Evolutionary conservation across 1,140 invertebrate species (phyloP).

Genomic region (Lordiphosa clarofinis): DNA sequence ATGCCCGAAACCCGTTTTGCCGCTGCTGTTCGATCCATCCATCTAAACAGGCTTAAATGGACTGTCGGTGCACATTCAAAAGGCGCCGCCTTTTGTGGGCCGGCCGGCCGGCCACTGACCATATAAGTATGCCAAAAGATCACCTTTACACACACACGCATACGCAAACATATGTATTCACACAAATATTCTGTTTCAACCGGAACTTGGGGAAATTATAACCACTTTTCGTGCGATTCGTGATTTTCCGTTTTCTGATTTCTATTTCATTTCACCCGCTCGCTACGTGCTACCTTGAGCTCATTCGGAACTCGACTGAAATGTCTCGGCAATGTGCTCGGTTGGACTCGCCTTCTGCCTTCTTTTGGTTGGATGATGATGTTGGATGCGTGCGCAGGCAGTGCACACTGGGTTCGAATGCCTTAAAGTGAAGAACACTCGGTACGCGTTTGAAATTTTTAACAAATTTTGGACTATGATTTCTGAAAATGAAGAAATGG

Average conservation of each 20-base stretch:
- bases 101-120: constrained; percentile 66
- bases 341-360: constrained; percentile 27
- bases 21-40: constrained; percentile 59
- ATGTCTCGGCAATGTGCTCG: constrained; percentile 18
- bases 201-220: too few relatives aligned
- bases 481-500: too few relatives aligned
- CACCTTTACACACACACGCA: constrained; percentile 20
- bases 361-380: constrained; percentile 37
- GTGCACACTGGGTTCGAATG: constrained; percentile 8
- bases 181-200: too few relatives aligned
- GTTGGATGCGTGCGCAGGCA: constrained; percentile 46
- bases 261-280: constrained; percentile 32
- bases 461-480: too few relatives aligned
- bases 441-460: too few relatives aligned
- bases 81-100: constrained; percentile 57
- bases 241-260: background rate
- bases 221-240: constrained; percentile 11
- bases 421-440: too few relatives aligned
- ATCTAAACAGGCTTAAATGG: constrained; percentile 62
- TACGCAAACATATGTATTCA: constrained; percentile 1
- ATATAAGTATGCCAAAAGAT: constrained; percentile 21
- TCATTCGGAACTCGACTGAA: constrained; percentile 72
- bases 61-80: constrained; percentile 50
- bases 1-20: constrained; percentile 51
- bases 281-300: constrained; percentile 63